These are phyloP conservation scores for Microtus richardsoni DNA, from an alignment of 2,113 vertebrate species.

Conservation along the genomic window DNA sequence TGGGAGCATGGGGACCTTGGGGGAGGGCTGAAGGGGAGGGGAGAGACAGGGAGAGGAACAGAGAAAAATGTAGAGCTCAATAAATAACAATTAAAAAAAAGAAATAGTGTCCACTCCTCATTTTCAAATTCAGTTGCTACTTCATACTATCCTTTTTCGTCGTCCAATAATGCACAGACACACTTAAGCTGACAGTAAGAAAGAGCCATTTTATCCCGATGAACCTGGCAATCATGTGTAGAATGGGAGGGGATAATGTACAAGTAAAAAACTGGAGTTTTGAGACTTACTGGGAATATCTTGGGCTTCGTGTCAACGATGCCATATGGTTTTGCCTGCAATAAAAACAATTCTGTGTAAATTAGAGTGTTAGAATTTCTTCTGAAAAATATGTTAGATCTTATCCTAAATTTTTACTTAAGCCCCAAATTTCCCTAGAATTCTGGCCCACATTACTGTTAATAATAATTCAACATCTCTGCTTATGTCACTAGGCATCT, in stretches of 20 bases:
- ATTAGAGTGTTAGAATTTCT: conserved; percentile 63
- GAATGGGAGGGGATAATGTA: neutral
- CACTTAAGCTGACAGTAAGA: conserved; percentile 39
- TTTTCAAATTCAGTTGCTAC: conserved; percentile 1
- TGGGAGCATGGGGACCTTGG: too few relatives aligned
- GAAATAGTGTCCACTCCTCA: neutral
- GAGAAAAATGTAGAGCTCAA: too few relatives aligned
- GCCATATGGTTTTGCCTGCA: conserved; percentile 88
- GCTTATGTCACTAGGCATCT: conserved; percentile 29
- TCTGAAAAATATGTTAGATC: conserved; percentile 54
- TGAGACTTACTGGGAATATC: conserved; percentile 93
- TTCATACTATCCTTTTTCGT: neutral
- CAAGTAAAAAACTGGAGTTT: conserved; percentile 55
- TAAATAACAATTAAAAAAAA: neutral
- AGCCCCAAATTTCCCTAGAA: conserved; percentile 40
- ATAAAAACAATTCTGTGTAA: conserved; percentile 74
- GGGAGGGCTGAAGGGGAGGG: too few relatives aligned
- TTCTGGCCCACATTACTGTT: conserved; percentile 3
- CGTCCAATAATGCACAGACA: neutral
- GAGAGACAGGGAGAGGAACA: too few relatives aligned
- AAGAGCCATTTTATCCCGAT: conserved; percentile 56
- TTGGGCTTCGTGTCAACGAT: conserved; percentile 87
- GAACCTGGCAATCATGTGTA: conserved; percentile 16
- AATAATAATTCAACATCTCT: conserved; percentile 47
- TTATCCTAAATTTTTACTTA: conserved; percentile 44